Percentiles rank a stretch among this genome's conserved stretches.
phyloP scores from a whole-genome alignment of 2,113 vertebrate genomes.

The Opisthocomus hoazin region DNA sequence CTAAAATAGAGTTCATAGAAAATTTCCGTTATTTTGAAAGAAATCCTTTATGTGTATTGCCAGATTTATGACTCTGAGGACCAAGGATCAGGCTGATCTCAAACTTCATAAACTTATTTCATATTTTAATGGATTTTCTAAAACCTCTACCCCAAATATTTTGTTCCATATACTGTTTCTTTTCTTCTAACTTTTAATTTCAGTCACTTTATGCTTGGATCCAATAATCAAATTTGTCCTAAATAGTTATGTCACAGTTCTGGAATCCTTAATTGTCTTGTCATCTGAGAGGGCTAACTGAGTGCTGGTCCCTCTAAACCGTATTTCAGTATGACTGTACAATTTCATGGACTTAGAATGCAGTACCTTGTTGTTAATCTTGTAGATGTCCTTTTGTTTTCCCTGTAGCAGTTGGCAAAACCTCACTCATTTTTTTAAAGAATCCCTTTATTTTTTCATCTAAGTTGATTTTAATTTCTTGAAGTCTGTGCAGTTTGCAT shows the following conservation, averaged over 20 bases:
- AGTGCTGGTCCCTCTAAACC: neutral
- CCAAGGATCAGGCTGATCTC: neutral
- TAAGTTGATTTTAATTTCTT: neutral
- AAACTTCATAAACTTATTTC: neutral
- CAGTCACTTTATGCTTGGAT: neutral
- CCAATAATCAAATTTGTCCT: neutral
- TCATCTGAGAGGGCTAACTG: neutral
- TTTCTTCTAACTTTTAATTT: neutral
- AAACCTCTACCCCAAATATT: neutral
- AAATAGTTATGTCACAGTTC: neutral
- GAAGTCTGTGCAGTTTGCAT: neutral
- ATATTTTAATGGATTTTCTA: neutral
- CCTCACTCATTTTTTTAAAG: neutral
- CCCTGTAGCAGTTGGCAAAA: neutral
- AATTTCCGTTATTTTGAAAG: neutral
- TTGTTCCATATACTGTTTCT: neutral
- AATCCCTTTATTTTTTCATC: neutral
- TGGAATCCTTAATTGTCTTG: neutral
- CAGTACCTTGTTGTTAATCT: neutral
- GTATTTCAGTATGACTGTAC: neutral
- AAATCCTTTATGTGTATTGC: neutral
- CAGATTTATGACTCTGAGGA: neutral
- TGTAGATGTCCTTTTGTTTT: neutral
- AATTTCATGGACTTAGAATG: neutral
- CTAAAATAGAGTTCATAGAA: neutral